Conservation (phyloP, 2,888 invertebrate species). For the Tromatobia lineatoria region DNA sequence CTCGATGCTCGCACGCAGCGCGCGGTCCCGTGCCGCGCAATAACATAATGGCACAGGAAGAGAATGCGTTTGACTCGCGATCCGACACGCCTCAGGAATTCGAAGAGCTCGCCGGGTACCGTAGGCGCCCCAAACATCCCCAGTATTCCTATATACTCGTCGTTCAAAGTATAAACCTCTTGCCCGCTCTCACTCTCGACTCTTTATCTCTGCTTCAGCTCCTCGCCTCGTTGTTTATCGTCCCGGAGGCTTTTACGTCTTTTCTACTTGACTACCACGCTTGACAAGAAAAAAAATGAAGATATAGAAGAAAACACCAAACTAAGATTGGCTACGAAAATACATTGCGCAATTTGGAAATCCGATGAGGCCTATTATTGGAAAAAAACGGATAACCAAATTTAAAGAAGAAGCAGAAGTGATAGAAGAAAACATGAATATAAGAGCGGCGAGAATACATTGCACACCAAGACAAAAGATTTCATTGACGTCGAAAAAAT, state of each 20-base stretch:
- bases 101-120: constrained; percentile 76
- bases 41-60: constrained; percentile 82
- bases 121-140: constrained; percentile 80
- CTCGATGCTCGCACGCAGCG: constrained; percentile 62
- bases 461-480: no score
- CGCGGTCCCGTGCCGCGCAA: constrained; percentile 71
- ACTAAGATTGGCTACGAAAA: background rate
- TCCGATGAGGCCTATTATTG: background rate
- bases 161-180: constrained; percentile 76
- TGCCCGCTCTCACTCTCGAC: constrained; percentile 5
- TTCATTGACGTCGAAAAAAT: no score
- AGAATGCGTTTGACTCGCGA: constrained; percentile 83
- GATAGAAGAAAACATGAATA: no score
- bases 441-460: no score
- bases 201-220: background rate
- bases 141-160: constrained; percentile 74
- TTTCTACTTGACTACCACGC: constrained; percentile 63
- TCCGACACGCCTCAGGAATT: constrained; percentile 83
- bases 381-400: no score
- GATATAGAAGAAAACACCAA: background rate
- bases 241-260: constrained; percentile 65
- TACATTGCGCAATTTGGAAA: constrained; percentile 6
- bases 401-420: no score
- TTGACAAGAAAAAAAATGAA: background rate
- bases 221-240: constrained; percentile 72